Percentiles rank a stretch among this genome's conserved stretches.
These are phyloP conservation scores for Hoplostethus mediterraneus DNA, from an alignment of 2,797 vertebrate genomes.

Conservation along the genomic window DNA sequence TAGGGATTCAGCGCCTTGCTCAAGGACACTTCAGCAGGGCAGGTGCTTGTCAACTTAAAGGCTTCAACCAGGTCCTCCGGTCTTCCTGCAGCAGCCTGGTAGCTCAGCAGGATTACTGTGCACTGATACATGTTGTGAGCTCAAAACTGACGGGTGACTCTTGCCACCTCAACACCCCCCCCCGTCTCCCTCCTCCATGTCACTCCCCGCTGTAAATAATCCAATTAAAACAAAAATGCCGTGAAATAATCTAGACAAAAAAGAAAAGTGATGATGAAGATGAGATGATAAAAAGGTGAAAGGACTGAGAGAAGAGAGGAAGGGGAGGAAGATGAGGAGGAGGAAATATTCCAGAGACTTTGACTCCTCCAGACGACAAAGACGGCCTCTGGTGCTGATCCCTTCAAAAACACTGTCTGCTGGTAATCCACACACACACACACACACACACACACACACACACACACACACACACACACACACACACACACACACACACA, in stretches of 20 bases:
- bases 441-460: conserved; percentile 31
- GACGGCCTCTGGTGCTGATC: conserved; percentile 48
- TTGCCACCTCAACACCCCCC: too few relatives aligned
- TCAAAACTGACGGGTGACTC: too few relatives aligned
- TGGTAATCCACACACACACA: conserved; percentile 61
- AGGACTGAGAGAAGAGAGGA: not conserved
- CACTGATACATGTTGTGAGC: too few relatives aligned
- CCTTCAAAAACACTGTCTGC: conserved; percentile 60
- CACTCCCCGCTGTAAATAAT: too few relatives aligned
- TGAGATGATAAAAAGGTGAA: not conserved
- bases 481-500: conserved; percentile 21
- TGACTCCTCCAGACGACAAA: conserved; percentile 44
- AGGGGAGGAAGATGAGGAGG: conserved; percentile 10
- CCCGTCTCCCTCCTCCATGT: too few relatives aligned
- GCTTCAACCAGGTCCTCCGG: not conserved
- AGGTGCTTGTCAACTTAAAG: not conserved
- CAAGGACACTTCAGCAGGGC: not conserved
- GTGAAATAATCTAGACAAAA: not conserved
- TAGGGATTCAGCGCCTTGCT: not conserved
- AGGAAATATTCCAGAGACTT: conserved; percentile 23
- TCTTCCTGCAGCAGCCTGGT: too few relatives aligned
- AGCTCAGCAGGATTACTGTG: too few relatives aligned
- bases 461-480: conserved; percentile 46
- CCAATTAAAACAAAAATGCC: not conserved
- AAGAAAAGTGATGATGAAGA: conserved; percentile 2